Conservation (phyloP, 2,888 invertebrate species). For the Drosophila incognita region DNA sequence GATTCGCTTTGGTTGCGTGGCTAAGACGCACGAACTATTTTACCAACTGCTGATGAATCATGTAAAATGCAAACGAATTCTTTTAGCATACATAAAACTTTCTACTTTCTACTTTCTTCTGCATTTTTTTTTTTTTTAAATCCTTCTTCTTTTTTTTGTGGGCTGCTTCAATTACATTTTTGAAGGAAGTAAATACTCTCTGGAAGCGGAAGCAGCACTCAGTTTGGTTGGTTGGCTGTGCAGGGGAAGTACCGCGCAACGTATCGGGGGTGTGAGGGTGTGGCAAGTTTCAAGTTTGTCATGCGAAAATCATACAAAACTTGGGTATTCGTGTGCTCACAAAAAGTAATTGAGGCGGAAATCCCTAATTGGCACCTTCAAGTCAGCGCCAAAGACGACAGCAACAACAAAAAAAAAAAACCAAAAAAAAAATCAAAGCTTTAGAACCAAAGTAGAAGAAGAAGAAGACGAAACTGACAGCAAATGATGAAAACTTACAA, state of each 20-base stretch:
- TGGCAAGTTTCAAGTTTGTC: slow-evolving; percentile 76
- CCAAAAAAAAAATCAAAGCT: slow-evolving; percentile 61
- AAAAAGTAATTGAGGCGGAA: slow-evolving; percentile 79
- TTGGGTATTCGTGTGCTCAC: slow-evolving; percentile 77
- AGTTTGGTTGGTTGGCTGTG: slow-evolving; percentile 12
- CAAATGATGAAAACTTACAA: slow-evolving; percentile 57
- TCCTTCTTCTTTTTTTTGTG: neutral
- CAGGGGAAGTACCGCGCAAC: neutral
- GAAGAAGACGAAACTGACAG: slow-evolving; percentile 19
- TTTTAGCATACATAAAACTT: slow-evolving; percentile 64
- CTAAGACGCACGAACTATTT: slow-evolving; percentile 65
- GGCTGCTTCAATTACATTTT: slow-evolving; percentile 71
- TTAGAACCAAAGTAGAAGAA: slow-evolving; percentile 23
- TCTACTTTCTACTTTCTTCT: slow-evolving; percentile 28
- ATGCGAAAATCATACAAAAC: slow-evolving; percentile 82
- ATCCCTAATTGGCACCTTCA: slow-evolving; percentile 81
- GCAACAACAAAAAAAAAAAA: slow-evolving; percentile 1
- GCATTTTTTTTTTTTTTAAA: neutral
- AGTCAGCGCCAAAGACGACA: slow-evolving; percentile 39
- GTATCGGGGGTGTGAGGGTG: neutral
- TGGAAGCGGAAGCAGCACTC: slow-evolving; percentile 57
- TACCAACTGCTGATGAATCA: slow-evolving; percentile 48
- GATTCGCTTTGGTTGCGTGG: slow-evolving; percentile 8
- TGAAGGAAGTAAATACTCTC: slow-evolving; percentile 67
- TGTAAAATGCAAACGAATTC: slow-evolving; percentile 76